Evolutionary conservation across 1,140 invertebrate genomes (phyloP).

Genomic region (Scaptomyza pallida): DNA sequence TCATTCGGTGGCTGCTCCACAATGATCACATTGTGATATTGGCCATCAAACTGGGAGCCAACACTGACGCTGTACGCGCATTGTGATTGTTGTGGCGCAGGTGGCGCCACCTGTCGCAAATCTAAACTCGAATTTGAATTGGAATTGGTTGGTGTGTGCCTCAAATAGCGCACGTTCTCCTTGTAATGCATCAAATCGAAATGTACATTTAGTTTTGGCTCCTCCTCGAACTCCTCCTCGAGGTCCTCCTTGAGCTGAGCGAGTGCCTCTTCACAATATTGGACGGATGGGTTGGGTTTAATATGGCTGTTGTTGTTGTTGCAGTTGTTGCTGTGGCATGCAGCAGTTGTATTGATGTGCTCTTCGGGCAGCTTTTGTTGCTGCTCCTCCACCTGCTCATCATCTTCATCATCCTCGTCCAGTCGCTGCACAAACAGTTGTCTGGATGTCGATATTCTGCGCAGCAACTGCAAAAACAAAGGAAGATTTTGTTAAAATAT

Average conservation of each 20-base stretch:
- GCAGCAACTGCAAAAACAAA: conserved; percentile 64
- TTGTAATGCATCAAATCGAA: conserved; percentile 77
- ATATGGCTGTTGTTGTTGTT: conserved; percentile 22
- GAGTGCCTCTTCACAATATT: conserved; percentile 34
- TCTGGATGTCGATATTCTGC: conserved; percentile 73
- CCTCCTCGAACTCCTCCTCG: conserved; percentile 37
- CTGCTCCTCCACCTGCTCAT: conserved; percentile 35
- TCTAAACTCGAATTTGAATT: conserved; percentile 75
- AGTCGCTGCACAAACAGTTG: conserved; percentile 74
- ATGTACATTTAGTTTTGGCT: conserved; percentile 26
- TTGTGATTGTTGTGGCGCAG: no score
- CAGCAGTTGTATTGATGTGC: conserved; percentile 28
- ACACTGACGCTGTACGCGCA: conserved; percentile 62
- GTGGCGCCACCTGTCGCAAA: conserved; percentile 15
- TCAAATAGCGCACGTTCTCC: conserved; percentile 71
- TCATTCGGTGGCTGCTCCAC: conserved; percentile 68
- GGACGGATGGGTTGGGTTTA: conserved; percentile 33
- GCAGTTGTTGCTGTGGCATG: conserved; percentile 27
- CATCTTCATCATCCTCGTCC: conserved; percentile 68
- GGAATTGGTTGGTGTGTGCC: conserved; percentile 77
- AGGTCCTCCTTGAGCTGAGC: conserved; percentile 24
- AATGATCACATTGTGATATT: conserved; percentile 72
- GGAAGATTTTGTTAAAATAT: not conserved
- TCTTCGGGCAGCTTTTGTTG: conserved; percentile 4
- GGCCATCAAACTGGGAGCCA: conserved; percentile 70